phyloP scores from a whole-genome alignment of 2,888 invertebrate genomes.

The Lasioglossum pauxillum region DNA sequence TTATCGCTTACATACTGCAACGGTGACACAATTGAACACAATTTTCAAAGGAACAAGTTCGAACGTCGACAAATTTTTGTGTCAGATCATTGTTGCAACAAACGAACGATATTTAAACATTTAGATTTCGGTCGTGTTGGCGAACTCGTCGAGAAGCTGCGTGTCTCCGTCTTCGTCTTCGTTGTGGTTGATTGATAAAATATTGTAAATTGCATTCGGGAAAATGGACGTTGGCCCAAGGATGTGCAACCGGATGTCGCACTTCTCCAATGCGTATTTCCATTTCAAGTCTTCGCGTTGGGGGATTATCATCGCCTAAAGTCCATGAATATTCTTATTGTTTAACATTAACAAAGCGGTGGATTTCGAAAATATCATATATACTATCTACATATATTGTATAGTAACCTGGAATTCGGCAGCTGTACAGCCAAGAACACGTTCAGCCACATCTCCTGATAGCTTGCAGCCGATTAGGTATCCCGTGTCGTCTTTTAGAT shows the following conservation, averaged over 20 bases:
- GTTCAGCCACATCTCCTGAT: constrained; percentile 77
- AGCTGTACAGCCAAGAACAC: constrained; percentile 74
- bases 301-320: constrained; percentile 74
- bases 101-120: background rate
- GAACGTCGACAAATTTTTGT: background rate
- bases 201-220: constrained; percentile 78
- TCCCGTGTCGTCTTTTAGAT: constrained; percentile 81
- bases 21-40: background rate
- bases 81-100: background rate
- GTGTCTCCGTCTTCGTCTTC: constrained; percentile 45
- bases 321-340: background rate
- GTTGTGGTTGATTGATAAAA: constrained; percentile 74
- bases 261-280: constrained; percentile 74
- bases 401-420: constrained; percentile 74
- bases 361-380: background rate
- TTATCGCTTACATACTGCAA: background rate
- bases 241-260: constrained; percentile 79
- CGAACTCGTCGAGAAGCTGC: background rate
- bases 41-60: background rate
- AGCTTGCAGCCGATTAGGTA: constrained; percentile 82
- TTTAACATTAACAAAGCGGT: background rate
- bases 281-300: constrained; percentile 77
- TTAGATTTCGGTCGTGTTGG: background rate
- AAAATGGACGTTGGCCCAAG: constrained; percentile 77
- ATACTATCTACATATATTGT: background rate